These are phyloP conservation scores for Hermaeophaga mercurialis DNA, from an alignment of 2,888 invertebrate genomes.

Conservation along the genomic window DNA sequence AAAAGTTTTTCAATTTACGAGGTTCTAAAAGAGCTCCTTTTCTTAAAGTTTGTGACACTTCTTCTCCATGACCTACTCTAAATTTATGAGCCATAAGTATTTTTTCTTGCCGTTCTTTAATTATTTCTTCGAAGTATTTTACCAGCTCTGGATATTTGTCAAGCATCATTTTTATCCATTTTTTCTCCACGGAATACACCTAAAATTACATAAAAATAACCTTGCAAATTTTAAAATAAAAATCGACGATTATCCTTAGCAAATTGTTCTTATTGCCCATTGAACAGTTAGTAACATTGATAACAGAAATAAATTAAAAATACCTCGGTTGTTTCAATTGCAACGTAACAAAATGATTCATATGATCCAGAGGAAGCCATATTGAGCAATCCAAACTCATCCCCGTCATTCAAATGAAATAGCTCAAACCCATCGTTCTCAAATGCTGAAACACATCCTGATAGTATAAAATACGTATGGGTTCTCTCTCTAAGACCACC, in stretches of 20 bases:
- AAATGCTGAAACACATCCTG: slow-evolving; percentile 59
- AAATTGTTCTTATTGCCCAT: too few relatives aligned
- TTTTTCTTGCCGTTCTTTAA: neutral
- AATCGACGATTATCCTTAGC: too few relatives aligned
- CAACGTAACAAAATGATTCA: slow-evolving; percentile 31
- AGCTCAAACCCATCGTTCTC: slow-evolving; percentile 59
- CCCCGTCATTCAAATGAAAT: slow-evolving; percentile 62
- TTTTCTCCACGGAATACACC: slow-evolving; percentile 26
- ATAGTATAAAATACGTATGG: slow-evolving; percentile 61
- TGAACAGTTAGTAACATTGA: too few relatives aligned
- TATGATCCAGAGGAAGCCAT: slow-evolving; percentile 24
- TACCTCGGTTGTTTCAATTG: slow-evolving; percentile 52
- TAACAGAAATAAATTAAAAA: slow-evolving; percentile 38
- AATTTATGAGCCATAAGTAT: neutral
- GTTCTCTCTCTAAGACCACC: slow-evolving; percentile 53
- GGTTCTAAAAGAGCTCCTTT: neutral
- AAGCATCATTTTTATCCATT: neutral
- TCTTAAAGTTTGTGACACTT: neutral
- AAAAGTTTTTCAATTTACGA: neutral
- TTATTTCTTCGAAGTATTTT: neutral
- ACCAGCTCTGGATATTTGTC: neutral
- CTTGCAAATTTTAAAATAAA: too few relatives aligned
- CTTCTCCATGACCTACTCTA: neutral
- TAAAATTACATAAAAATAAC: slow-evolving; percentile 31
- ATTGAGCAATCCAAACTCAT: slow-evolving; percentile 55